Base-by-base conservation (phyloP, 2,113 vertebrate genomes). In the Ciconia stormi region DNA sequence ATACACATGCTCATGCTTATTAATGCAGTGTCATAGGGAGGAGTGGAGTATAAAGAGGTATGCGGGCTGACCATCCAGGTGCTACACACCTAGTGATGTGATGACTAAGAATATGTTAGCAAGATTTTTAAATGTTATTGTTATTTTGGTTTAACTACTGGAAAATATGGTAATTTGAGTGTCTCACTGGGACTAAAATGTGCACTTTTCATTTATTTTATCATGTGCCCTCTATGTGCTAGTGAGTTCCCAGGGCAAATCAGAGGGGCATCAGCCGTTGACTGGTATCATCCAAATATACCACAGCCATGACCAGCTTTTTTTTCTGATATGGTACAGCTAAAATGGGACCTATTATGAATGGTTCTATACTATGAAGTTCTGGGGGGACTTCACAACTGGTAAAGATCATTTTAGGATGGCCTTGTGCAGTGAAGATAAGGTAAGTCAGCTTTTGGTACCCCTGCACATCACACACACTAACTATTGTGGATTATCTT, bases 151-250 rank as follows among this genome's bases (percentile, higher is more conserved):
- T 73, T 23, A 38, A 34, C 17, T 76, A 15, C 40, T 72, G 40
- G 40, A 53, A 77, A 73, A 65, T 10, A 50, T 0, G 27, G 27
- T 42, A 52, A 59, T 69, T 30, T 53, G 26, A 74, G 21, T 5
- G 44, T 50, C 70, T 82, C 73, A 79, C 17, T 19, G 52, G 23
- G 74, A 72, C 25, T 21, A 32, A 79, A 92, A 80, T 6, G 95
- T 93, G 81, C 93, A 94, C 81, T 97, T 95, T 95, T 95, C 77
- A 34, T 76, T 93, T 66, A 14, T 72, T 87, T 82, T 56, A 47
- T 16, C 25, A 5, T 0, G 11, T 50, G 25, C 12, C 36, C 36
- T 65, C 52, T 56, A 1, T 8, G 21, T 59, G 65, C 52, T 50
- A 38, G 12, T 27, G 61, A 29, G 56, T 40, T 61, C 19, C 32